Evolutionary conservation across 2,113 vertebrate genomes (phyloP).

Genomic region (Cyprinodon tularosa): DNA sequence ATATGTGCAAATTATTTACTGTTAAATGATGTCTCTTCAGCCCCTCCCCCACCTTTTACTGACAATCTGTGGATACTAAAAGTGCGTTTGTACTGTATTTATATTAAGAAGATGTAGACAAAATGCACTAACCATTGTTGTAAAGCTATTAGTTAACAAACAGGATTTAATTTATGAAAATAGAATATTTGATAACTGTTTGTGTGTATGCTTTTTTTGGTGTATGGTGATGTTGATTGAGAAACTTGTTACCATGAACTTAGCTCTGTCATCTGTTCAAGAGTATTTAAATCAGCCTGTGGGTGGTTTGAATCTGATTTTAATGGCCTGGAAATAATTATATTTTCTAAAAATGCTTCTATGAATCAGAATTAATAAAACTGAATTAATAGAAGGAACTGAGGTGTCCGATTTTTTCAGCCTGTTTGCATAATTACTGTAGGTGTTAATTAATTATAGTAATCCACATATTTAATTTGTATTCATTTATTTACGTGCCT

Average conservation of each 20-base stretch:
- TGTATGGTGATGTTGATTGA: constrained; percentile 59
- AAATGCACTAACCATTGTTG: constrained; percentile 75
- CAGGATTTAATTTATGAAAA: constrained; percentile 68
- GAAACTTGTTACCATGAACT: constrained; percentile 48
- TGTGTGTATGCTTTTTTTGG: constrained; percentile 59
- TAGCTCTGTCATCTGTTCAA: constrained; percentile 49
- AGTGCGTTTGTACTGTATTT: constrained; percentile 70
- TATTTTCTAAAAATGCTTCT: constrained; percentile 80
- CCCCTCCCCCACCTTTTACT: constrained; percentile 36
- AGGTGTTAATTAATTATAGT: neutral
- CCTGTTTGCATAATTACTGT: neutral
- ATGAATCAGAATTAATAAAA: constrained; percentile 76
- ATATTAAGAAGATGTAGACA: constrained; percentile 70
- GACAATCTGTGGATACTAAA: constrained; percentile 75
- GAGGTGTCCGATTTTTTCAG: constrained; percentile 11
- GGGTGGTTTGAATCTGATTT: constrained; percentile 68
- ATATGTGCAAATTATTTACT: constrained; percentile 40
- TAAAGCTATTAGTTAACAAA: constrained; percentile 55
- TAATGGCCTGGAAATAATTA: constrained; percentile 66
- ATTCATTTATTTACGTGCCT: no score
- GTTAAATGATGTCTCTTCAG: constrained; percentile 16
- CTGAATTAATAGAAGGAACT: constrained; percentile 57
- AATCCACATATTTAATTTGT: neutral
- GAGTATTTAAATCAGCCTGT: constrained; percentile 56
- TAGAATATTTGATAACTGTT: constrained; percentile 59